Conservation (phyloP, 2,888 invertebrate species). For the Trachelus iudaicus region DNA sequence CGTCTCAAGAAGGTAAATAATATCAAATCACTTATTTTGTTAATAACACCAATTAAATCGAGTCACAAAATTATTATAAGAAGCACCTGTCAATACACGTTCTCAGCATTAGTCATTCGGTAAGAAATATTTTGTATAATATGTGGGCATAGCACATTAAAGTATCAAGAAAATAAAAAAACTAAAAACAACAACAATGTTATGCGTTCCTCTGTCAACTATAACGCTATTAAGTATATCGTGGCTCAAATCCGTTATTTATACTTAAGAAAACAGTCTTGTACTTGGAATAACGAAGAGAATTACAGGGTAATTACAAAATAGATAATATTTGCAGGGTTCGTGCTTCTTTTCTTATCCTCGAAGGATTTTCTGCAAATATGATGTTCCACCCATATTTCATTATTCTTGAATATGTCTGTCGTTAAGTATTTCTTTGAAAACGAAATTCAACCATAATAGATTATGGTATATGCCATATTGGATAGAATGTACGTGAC, state of each 20-base stretch:
- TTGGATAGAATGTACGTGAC: not conserved
- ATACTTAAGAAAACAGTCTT: not conserved
- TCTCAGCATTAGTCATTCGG: not conserved
- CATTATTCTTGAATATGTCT: not conserved
- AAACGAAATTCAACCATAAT: not conserved
- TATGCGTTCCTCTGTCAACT: not conserved
- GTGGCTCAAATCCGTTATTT: not conserved
- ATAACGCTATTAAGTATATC: not conserved
- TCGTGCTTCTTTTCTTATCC: slow-evolving; percentile 13
- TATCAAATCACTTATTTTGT: not conserved
- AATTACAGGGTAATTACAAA: not conserved
- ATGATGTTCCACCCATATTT: not conserved
- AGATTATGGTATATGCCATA: not conserved
- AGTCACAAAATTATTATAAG: not conserved
- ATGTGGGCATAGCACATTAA: not conserved
- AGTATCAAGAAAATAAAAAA: not conserved
- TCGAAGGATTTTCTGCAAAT: slow-evolving; percentile 18
- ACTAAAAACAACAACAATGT: too few relatives aligned
- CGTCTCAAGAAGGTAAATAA: not conserved
- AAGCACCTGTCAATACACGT: not conserved
- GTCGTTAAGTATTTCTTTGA: not conserved
- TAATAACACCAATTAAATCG: not conserved
- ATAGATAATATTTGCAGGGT: not conserved
- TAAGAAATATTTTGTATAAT: not conserved
- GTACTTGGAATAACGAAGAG: not conserved